Percentiles rank a stretch among this genome's conserved stretches.
Conservation (phyloP, 2,797 vertebrate genomes). For the Myotis daubentonii region DNA sequence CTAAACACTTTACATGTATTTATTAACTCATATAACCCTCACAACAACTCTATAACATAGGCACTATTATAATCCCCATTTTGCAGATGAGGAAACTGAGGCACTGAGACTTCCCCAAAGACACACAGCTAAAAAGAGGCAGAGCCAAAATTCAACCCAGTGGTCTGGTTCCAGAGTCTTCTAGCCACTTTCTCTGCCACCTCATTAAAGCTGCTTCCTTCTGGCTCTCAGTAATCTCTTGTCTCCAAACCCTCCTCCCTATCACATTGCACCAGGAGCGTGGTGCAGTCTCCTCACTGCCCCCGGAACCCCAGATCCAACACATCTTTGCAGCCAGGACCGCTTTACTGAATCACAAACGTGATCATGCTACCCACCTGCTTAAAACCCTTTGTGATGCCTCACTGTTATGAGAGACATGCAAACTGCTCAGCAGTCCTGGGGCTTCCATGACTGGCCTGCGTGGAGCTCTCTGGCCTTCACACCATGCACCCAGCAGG, state of each 20-base stretch:
- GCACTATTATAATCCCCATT: not conserved
- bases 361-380: not conserved
- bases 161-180: not conserved
- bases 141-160: not conserved
- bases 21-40: not conserved
- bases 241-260: not conserved
- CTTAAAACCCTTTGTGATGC: not conserved
- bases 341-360: not conserved
- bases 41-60: not conserved
- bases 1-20: not conserved
- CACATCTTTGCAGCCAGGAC: not conserved
- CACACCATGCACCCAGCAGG: rapidly evolving
- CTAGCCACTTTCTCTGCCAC: not conserved
- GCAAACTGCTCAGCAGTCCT: not conserved
- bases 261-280: not conserved
- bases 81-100: not conserved
- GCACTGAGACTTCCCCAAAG: not conserved
- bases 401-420: not conserved
- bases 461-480: not conserved
- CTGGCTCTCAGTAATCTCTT: not conserved
- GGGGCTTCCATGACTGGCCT: not conserved
- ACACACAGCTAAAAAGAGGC: not conserved
- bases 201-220: not conserved
- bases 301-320: not conserved
- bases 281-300: rapidly evolving